Evolutionary conservation across 2,113 vertebrate genomes (phyloP).

Genomic region (Aptenodytes patagonicus): DNA sequence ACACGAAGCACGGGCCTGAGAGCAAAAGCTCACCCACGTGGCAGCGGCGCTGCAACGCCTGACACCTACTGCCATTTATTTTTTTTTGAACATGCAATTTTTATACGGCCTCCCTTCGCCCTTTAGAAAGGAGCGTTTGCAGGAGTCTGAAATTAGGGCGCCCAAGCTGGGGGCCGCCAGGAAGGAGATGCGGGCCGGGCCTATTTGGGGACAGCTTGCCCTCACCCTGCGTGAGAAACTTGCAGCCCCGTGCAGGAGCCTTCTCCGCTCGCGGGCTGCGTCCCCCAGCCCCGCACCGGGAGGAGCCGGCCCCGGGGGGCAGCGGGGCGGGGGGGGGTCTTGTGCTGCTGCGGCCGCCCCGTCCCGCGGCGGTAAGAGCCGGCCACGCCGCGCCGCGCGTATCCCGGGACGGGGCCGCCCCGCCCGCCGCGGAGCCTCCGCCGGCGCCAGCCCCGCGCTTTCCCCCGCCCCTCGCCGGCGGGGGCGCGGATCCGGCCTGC

Average conservation of each 20-base stretch:
- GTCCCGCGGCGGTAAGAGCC: background rate
- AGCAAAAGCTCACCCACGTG: background rate
- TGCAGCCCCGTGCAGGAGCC: background rate
- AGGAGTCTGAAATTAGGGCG: fast-evolving
- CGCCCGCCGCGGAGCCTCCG: too few relatives aligned
- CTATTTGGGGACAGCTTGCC: background rate
- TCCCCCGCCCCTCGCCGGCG: too few relatives aligned
- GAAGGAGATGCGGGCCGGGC: background rate
- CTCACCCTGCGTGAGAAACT: background rate
- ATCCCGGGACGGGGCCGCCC: background rate
- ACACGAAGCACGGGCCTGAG: fast-evolving
- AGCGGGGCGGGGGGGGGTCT: too few relatives aligned
- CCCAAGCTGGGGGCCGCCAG: background rate
- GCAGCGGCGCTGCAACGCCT: fast-evolving
- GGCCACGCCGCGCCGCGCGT: background rate
- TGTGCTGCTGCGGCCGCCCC: background rate
- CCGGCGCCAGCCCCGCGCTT: too few relatives aligned
- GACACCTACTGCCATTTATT: fast-evolving
- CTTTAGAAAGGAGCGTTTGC: background rate
- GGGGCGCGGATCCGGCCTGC: too few relatives aligned
- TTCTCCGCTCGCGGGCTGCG: background rate
- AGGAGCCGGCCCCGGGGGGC: background rate
- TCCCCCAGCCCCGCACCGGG: background rate
- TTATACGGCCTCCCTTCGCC: fast-evolving
- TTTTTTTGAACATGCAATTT: fast-evolving